Percentiles rank a stretch among this genome's conserved stretches.
These are phyloP conservation scores for Brachyhypopomus occidentalis DNA, from an alignment of 2,113 vertebrate species.

Conservation along the genomic window DNA sequence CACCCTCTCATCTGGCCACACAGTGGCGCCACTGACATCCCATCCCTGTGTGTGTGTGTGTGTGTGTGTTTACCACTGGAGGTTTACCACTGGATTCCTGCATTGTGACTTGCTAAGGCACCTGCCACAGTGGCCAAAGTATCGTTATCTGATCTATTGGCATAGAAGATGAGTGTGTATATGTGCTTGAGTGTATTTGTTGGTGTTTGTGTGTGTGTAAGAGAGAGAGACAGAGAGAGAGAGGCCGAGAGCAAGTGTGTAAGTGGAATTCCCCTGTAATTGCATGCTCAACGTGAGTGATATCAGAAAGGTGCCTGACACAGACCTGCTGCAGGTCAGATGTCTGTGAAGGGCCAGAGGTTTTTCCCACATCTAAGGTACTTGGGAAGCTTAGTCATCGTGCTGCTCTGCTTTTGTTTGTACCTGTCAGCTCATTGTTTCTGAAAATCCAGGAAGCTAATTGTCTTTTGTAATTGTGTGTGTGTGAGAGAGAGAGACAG, in stretches of 20 bases:
- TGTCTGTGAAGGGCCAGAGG: neutral
- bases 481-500: conserved; percentile 1
- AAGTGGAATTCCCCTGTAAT: conserved; percentile 44
- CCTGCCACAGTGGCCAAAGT: conserved; percentile 33
- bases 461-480: neutral
- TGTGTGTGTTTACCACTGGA: neutral
- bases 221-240: neutral
- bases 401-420: neutral
- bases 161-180: conserved; percentile 25
- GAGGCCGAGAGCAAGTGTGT: neutral
- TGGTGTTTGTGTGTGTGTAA: neutral
- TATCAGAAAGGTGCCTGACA: neutral
- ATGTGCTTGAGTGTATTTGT: neutral
- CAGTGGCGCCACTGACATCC: conserved; percentile 41
- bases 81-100: conserved; percentile 44
- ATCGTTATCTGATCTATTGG: conserved; percentile 15
- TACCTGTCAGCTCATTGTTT: neutral
- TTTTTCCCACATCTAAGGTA: neutral
- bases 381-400: neutral
- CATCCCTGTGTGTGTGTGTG: conserved; percentile 1
- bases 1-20: conserved; percentile 26
- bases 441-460: neutral
- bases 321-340: neutral
- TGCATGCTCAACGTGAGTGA: neutral
- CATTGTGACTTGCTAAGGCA: conserved; percentile 36